A percentile compares a stretch with the other conserved stretches of the same genome.
Conservation (phyloP, 1,140 invertebrate species). For the Ostrea denselamellosa region DNA sequence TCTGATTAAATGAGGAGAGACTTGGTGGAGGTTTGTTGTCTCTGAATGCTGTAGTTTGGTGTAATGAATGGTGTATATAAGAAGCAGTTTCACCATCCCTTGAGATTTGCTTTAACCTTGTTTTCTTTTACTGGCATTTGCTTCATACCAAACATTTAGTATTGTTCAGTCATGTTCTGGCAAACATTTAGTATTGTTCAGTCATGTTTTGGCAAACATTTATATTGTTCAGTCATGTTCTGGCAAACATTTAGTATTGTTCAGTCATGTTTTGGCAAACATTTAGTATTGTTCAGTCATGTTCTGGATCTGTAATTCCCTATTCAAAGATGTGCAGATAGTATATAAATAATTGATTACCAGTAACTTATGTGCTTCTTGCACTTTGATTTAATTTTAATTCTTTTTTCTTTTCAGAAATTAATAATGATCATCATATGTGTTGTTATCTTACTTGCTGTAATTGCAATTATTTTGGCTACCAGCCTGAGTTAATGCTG, state of each 20-base stretch:
- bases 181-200: too few relatives aligned
- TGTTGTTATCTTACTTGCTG: conserved; percentile 67
- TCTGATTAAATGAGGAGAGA: too few relatives aligned
- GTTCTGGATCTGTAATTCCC: not conserved
- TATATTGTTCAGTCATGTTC: too few relatives aligned
- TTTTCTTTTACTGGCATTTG: too few relatives aligned
- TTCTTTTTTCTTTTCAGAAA: conserved; percentile 70
- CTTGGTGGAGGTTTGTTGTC: too few relatives aligned
- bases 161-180: too few relatives aligned
- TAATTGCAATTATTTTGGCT: conserved; percentile 67
- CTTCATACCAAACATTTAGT: too few relatives aligned
- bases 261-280: not conserved
- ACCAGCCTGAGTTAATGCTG: conserved; percentile 36
- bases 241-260: not conserved
- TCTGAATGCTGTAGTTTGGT: too few relatives aligned
- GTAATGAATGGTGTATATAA: too few relatives aligned
- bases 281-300: not conserved
- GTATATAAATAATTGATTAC: not conserved
- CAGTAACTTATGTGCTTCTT: not conserved
- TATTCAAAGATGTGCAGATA: too few relatives aligned
- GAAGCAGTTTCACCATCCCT: too few relatives aligned
- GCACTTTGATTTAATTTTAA: conserved; percentile 37
- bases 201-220: not conserved
- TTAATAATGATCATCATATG: conserved; percentile 75
- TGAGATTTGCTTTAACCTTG: too few relatives aligned